These are phyloP conservation scores for Tragelaphus strepsiceros DNA, from an alignment of 2,113 vertebrate species.

Conservation along the genomic window DNA sequence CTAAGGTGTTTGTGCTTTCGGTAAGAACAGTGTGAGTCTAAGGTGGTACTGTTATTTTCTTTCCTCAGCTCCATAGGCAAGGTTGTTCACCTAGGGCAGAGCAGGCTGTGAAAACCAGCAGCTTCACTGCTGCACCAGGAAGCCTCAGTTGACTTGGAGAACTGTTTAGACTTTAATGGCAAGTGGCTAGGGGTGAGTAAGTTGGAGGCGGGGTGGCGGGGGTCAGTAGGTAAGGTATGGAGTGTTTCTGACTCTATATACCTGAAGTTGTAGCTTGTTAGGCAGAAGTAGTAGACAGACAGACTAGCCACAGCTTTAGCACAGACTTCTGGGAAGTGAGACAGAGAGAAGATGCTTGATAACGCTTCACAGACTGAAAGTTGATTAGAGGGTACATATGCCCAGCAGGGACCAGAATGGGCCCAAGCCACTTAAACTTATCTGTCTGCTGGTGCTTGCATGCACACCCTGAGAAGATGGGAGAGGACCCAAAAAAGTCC, in stretches of 20 bases:
- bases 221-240: accelerated
- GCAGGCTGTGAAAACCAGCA: background rate
- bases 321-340: background rate
- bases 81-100: background rate
- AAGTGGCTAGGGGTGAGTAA: background rate
- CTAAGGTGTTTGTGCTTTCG: background rate
- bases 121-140: background rate
- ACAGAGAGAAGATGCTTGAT: background rate
- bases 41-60: background rate
- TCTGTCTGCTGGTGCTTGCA: background rate
- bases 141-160: background rate
- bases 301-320: background rate
- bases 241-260: background rate
- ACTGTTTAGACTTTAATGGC: background rate
- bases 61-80: background rate
- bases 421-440: too few relatives aligned
- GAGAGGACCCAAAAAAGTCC: background rate
- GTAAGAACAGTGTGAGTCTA: background rate
- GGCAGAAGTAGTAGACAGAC: background rate
- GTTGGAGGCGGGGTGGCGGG: accelerated
- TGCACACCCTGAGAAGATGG: background rate
- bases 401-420: background rate
- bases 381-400: background rate
- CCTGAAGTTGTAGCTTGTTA: background rate
- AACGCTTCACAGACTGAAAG: background rate